Base-by-base conservation (phyloP, 2,113 vertebrate genomes). In the Drymodes brunneopygia region DNA sequence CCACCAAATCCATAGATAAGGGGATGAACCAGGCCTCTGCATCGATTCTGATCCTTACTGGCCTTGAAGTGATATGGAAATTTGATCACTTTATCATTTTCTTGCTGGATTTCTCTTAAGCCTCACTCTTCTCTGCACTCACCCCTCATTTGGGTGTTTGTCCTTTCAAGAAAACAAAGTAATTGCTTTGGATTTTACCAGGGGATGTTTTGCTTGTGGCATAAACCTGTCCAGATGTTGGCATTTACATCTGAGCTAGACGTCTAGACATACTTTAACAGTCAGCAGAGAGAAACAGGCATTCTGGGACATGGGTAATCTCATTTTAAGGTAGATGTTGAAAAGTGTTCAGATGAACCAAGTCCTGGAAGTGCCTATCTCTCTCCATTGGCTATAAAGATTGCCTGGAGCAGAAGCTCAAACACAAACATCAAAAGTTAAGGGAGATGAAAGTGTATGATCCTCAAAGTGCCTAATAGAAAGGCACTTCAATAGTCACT, bases 191-290 rank as follows among this genome's bases (percentile, higher is more conserved):
- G 40, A 92, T 94, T 95, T 94, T 91, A 92, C 93, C 81, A 91
- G 57, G 64, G 77, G n/a, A 92, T 7, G 1, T 92, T 94, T 66
- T 94, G 64, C 67, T 91, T 58, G 42, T 94, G 80, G 86, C 60
- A 88, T 95, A 94, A 95, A 95, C 91, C 92, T 88, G 94, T 93
- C 96, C 95, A 95, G 91, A 94, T 95, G 92, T 84, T 97, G 88
- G 77, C 80, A 97, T 97, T 97, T 96, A 96, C 94, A 96, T 96
- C 67, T 78, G 91, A 89, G 44, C 95, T 94, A 96, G 96, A 96
- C 94, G 92, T 94, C 94, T 97, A 97, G 96, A 97, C 96, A 73
- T 29, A 54, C 18, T 88, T 87, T 78, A 84, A 66, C 67, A 94
- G 92, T 67, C 82, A 94, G 83, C 48, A 58, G 48, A 88, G 66